Evolutionary conservation across 2,797 vertebrate genomes (phyloP).

Genomic region (Thalassophryne amazonica): DNA sequence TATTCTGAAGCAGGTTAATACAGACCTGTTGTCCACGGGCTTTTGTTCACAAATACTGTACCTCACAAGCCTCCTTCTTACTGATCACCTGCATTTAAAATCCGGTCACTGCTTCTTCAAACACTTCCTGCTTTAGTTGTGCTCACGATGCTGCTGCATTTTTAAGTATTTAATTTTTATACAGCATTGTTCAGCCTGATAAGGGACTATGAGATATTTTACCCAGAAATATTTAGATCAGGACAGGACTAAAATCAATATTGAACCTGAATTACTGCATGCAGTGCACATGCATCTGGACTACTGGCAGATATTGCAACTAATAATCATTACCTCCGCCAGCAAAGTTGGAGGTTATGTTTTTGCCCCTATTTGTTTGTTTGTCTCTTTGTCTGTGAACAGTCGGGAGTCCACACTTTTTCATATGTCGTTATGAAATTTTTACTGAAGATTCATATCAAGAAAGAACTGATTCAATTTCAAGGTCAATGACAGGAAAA

Average conservation of each 20-base stretch:
- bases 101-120: slow-evolving; percentile 82
- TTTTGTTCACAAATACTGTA: slow-evolving; percentile 73
- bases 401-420: too few species aligned
- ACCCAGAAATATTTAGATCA: slow-evolving; percentile 55
- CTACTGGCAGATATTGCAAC: too few species aligned
- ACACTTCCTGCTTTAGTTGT: slow-evolving; percentile 80
- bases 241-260: slow-evolving; percentile 37
- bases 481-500: too few species aligned
- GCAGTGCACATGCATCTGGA: not conserved
- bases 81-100: slow-evolving; percentile 91
- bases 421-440: too few species aligned
- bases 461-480: too few species aligned
- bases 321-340: too few species aligned
- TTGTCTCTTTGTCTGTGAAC: too few species aligned
- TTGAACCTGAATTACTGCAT: slow-evolving; percentile 6
- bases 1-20: slow-evolving; percentile 77
- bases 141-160: slow-evolving; percentile 68
- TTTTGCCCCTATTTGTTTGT: too few species aligned
- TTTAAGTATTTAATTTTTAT: slow-evolving; percentile 80
- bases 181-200: slow-evolving; percentile 69
- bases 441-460: too few species aligned
- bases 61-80: slow-evolving; percentile 68
- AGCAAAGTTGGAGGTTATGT: too few species aligned
- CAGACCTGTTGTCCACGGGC: slow-evolving; percentile 67
- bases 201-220: slow-evolving; percentile 18